These are phyloP conservation scores for Perizoma flavofasciatum DNA, from an alignment of 2,888 invertebrate species.

Conservation along the genomic window DNA sequence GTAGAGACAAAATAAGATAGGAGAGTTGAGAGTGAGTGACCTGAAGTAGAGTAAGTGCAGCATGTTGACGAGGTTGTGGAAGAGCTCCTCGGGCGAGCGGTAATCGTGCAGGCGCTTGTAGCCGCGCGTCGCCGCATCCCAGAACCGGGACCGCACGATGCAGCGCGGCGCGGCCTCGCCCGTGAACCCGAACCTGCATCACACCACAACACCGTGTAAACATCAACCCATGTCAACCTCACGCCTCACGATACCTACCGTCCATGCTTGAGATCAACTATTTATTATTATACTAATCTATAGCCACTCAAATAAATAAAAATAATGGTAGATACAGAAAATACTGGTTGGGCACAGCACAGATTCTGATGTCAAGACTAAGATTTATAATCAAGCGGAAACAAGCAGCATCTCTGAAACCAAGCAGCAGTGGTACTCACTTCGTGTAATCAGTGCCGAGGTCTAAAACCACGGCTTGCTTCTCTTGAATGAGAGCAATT, in stretches of 20 bases:
- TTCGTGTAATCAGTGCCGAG: slow-evolving; percentile 96
- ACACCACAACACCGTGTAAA: neutral
- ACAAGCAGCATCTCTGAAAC: too few species aligned
- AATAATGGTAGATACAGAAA: too few species aligned
- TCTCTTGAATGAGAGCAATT: slow-evolving; percentile 90
- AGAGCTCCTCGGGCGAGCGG: slow-evolving; percentile 87
- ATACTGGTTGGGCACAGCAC: too few species aligned
- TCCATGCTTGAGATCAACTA: too few species aligned
- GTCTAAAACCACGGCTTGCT: slow-evolving; percentile 94
- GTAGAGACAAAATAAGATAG: too few species aligned
- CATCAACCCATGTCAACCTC: neutral
- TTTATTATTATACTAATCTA: too few species aligned
- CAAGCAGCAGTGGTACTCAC: slow-evolving; percentile 77
- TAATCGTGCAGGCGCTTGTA: slow-evolving; percentile 87
- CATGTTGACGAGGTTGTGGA: slow-evolving; percentile 94
- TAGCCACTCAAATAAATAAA: too few species aligned
- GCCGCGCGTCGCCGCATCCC: slow-evolving; percentile 85
- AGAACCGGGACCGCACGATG: slow-evolving; percentile 92
- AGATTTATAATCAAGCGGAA: too few species aligned
- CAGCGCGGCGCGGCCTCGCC: slow-evolving; percentile 95
- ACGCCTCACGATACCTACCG: neutral
- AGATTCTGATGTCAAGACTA: too few species aligned
- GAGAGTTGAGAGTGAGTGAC: slow-evolving; percentile 48
- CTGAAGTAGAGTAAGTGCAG: slow-evolving; percentile 94
- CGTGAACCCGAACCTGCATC: slow-evolving; percentile 93